Evolutionary conservation across 2,113 vertebrate genomes (phyloP).

Genomic region (Craseonycteris thonglongyai): DNA sequence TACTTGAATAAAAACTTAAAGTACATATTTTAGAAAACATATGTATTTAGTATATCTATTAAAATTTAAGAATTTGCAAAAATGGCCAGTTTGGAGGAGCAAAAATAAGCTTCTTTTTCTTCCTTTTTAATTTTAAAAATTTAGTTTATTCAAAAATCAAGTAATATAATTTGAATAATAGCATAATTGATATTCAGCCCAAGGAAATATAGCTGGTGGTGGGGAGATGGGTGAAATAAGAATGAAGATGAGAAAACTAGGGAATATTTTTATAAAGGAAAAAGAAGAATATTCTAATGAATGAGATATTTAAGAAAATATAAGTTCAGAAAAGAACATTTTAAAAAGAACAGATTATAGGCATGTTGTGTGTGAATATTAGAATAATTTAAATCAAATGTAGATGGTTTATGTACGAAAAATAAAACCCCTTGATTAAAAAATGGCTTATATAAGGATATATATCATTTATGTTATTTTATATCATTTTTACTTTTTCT

Average conservation of each 20-base stretch:
- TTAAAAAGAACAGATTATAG: background rate
- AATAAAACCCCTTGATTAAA: background rate
- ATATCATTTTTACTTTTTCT: background rate
- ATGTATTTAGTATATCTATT: background rate
- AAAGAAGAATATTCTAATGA: background rate
- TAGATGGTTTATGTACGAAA: background rate
- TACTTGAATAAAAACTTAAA: background rate
- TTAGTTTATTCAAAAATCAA: background rate
- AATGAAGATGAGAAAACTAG: background rate
- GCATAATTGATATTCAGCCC: background rate
- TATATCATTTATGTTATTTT: background rate
- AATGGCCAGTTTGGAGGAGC: fast-evolving
- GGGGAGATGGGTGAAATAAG: background rate
- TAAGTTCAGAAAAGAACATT: background rate
- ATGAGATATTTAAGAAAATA: background rate
- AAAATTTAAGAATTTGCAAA: background rate
- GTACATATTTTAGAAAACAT: background rate
- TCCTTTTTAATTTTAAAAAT: background rate
- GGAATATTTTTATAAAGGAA: background rate
- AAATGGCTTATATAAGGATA: background rate
- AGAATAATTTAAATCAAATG: background rate
- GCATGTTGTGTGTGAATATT: background rate
- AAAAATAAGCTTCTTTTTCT: background rate
- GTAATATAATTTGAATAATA: background rate
- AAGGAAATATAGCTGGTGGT: background rate